phyloP scores from a whole-genome alignment of 2,113 vertebrate genomes.

The Hystrix brachyura region DNA sequence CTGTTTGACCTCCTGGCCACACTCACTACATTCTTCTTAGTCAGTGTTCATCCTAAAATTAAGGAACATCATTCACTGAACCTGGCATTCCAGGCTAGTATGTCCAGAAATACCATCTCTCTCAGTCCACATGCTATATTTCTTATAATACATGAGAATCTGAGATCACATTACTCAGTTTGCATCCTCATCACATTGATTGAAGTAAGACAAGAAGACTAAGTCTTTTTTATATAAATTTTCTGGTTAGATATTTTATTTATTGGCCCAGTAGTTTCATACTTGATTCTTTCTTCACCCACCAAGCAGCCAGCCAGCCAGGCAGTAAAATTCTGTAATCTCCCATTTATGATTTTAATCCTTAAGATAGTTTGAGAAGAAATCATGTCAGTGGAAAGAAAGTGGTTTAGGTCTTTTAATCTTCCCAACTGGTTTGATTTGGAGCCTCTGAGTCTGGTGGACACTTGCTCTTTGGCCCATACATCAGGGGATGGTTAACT shows the following conservation, averaged over 20 bases:
- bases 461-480: background rate
- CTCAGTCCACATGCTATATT: accelerated
- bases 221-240: background rate
- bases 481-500: background rate
- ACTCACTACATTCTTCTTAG: background rate
- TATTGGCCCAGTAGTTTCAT: background rate
- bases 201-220: background rate
- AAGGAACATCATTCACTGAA: background rate
- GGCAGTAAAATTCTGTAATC: background rate
- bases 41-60: background rate
- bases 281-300: background rate
- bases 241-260: background rate
- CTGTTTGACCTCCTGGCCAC: background rate
- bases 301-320: background rate
- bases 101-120: background rate
- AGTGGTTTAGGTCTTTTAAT: background rate
- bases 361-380: background rate
- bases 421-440: background rate
- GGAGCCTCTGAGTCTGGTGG: background rate
- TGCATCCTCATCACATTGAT: accelerated
- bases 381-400: background rate
- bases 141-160: background rate
- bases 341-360: constrained; percentile 11
- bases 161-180: background rate
- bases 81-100: background rate